Evolutionary conservation across 2,113 vertebrate species (phyloP).

Genomic region (Brienomyrus longianalis): DNA sequence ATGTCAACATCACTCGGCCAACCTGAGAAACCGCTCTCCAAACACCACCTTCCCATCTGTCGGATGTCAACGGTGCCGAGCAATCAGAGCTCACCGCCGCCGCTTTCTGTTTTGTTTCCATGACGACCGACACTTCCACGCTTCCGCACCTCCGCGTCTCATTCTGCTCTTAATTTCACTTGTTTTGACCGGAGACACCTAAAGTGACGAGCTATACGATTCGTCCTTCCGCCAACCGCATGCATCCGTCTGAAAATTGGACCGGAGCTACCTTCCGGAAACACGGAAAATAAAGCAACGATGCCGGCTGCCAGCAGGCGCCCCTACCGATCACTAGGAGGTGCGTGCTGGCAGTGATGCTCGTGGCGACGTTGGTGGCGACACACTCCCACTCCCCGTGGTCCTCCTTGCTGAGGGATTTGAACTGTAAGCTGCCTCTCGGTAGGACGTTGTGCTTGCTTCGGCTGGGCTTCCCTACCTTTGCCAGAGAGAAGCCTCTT

Average conservation of each 20-base stretch:
- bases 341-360: slow-evolving; percentile 98
- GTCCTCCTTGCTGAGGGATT: slow-evolving; percentile 94
- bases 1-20: slow-evolving; percentile 1
- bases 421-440: slow-evolving; percentile 90
- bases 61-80: background rate
- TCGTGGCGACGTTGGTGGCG: slow-evolving; percentile 93
- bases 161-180: background rate
- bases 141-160: background rate
- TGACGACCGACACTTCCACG: background rate
- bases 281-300: background rate
- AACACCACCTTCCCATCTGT: slow-evolving; percentile 4
- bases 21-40: slow-evolving; percentile 20
- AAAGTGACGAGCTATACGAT: background rate
- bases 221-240: background rate
- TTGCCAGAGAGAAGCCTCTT: slow-evolving; percentile 35
- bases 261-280: background rate
- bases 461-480: slow-evolving; percentile 97
- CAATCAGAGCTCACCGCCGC: background rate
- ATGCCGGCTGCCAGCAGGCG: background rate
- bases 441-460: slow-evolving; percentile 96
- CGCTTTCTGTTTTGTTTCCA: background rate
- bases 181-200: background rate
- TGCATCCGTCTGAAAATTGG: background rate
- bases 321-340: slow-evolving; percentile 85
- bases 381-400: slow-evolving; percentile 98